Percentiles rank a stretch among this genome's conserved stretches.
Evolutionary conservation across 2,113 vertebrate genomes (phyloP).

Genomic region (Microcebus tavaratra): DNA sequence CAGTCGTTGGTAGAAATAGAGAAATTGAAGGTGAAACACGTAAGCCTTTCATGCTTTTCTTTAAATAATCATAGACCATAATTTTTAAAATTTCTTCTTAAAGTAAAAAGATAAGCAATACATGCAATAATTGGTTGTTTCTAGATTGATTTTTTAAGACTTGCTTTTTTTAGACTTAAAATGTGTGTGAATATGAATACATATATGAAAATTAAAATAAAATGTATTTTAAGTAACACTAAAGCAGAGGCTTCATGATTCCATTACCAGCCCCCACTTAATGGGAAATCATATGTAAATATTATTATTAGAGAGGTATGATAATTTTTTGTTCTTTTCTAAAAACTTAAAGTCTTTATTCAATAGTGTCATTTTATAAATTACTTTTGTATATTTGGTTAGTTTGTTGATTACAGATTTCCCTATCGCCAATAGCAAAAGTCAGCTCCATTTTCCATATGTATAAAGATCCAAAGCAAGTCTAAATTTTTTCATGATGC

Average conservation of each 20-base stretch:
- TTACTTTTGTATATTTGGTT: not conserved
- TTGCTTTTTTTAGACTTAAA: not conserved
- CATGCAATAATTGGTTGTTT: not conserved
- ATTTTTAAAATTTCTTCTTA: not conserved
- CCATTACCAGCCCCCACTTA: not conserved
- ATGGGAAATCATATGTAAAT: not conserved
- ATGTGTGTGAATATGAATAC: not conserved
- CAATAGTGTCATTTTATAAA: not conserved
- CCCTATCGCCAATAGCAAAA: not conserved
- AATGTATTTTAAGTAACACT: not conserved
- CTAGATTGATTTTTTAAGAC: not conserved
- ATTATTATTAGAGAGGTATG: not conserved
- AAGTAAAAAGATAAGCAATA: constrained; percentile 3
- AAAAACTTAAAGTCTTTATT: not conserved
- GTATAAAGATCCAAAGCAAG: not conserved
- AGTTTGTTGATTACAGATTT: not conserved
- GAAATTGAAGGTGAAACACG: not conserved
- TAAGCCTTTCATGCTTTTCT: not conserved
- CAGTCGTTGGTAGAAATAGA: not conserved
- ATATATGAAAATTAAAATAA: not conserved
- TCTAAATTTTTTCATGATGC: not conserved
- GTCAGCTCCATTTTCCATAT: not conserved
- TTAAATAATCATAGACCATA: not conserved
- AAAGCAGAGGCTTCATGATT: not conserved
- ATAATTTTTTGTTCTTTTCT: not conserved